Evolutionary conservation across 2,113 vertebrate species (phyloP), one percentile per base, ranked within the genome.

Genomic region (Megaceryle maxima): DNA sequence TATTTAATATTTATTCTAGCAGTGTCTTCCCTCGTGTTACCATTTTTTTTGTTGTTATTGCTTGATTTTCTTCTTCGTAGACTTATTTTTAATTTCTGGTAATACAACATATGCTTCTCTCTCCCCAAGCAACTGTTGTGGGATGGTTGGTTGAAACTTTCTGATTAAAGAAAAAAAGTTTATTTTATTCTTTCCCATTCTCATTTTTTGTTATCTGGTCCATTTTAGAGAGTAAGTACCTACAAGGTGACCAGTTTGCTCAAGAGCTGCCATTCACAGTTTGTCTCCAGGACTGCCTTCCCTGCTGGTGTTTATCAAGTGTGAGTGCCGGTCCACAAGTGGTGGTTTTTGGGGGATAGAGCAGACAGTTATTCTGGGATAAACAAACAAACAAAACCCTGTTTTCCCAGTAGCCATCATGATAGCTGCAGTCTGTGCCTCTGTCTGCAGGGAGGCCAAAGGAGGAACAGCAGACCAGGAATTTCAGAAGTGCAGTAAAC

Each of bases 291-390:
- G 62, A 12, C 59, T 37, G 35, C n/a, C 22, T 80, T 55, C 59
- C 41, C 57, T 12, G 20, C 55, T n/a, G 50, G 26, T 5, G 3
- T 20, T 28, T 8, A 44, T 15, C 0, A 1, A 51, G 26, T 1
- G 2, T 9, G 37, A 26, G 51, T 3, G 8, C 60, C 43, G 51
- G 16, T 29, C 25, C 9, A 2, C 35, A 12, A 51, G 35, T 2
- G 1, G 9, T 37, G 22, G 21, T 33, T 37, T 85, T 66, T 0
- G 11, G 21, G 22, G 8, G 22, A 19, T 37, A 50, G 66, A 66
- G 15, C 16, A 25, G 5, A 10, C 25, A 16, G 51, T 35, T 59
- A 31, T 51, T 43, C 67, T 2, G 50, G 39, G 39, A 44, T 13
- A 46, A 46, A 57, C 13, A 28, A 53, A 28, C 25, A 26, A 53